Evolutionary conservation across 2,113 vertebrate species (phyloP).

Genomic region (Varanus komodoensis): DNA sequence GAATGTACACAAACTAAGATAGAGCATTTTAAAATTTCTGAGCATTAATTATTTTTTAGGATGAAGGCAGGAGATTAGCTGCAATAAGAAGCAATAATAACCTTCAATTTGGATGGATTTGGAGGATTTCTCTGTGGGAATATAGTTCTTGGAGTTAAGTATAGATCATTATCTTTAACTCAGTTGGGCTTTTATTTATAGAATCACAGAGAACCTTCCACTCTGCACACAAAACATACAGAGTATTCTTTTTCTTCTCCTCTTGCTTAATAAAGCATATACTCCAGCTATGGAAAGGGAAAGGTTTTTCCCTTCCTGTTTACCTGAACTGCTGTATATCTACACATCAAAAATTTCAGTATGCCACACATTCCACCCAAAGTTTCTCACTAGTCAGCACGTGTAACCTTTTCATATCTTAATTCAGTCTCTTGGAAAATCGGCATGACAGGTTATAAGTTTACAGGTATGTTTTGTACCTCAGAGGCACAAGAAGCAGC

Average conservation of each 20-base stretch:
- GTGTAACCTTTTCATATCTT: constrained; percentile 50
- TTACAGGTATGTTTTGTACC: constrained; percentile 74
- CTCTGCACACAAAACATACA: neutral
- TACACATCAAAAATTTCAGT: neutral
- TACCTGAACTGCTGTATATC: constrained; percentile 2
- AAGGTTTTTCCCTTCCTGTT: constrained; percentile 30
- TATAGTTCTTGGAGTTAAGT: neutral
- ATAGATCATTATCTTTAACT: neutral
- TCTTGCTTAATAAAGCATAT: neutral
- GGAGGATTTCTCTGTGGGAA: neutral
- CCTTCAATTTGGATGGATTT: neutral
- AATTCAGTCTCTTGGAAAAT: constrained; percentile 53
- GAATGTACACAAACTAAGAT: neutral
- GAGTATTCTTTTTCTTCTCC: neutral
- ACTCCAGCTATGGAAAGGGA: constrained; percentile 16
- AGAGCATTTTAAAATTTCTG: neutral
- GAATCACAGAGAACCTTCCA: neutral
- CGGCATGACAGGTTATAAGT: constrained; percentile 53
- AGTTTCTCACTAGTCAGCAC: constrained; percentile 54
- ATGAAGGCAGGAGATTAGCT: neutral
- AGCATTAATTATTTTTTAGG: neutral
- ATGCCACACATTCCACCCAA: constrained; percentile 48
- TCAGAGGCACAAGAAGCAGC: constrained; percentile 70
- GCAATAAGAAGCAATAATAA: neutral
- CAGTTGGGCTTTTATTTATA: neutral